Conservation (phyloP, 2,797 vertebrate genomes). For the Perodicticus potto region DNA sequence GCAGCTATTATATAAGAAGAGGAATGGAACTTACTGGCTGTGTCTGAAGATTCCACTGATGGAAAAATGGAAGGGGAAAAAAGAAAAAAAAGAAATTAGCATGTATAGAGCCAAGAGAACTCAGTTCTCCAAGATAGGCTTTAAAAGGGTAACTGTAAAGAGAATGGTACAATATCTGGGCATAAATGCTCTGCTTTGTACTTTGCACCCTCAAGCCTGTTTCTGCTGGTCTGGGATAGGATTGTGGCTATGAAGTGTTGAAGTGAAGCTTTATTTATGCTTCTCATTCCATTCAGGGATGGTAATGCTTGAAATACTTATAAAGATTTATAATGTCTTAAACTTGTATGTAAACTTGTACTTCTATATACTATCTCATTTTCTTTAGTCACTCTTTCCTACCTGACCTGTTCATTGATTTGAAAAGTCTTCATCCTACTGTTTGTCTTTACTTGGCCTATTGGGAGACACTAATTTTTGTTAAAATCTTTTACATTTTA, state of each 20-base stretch:
- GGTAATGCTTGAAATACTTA: background rate
- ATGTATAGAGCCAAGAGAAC: background rate
- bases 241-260: background rate
- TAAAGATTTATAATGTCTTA: background rate
- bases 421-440: background rate
- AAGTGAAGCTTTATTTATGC: background rate
- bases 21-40: constrained; percentile 61
- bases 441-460: background rate
- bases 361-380: background rate
- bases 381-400: constrained; percentile 5
- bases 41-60: constrained; percentile 53
- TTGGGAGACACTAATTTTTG: background rate
- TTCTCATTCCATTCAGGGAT: background rate
- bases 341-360: background rate
- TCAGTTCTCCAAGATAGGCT: background rate
- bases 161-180: background rate
- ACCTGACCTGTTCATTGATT: background rate
- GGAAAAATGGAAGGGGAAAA: background rate
- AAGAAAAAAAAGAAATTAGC: background rate
- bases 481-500: background rate
- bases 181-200: too few species aligned
- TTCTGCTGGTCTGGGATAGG: background rate
- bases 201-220: background rate
- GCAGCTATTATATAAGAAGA: background rate
- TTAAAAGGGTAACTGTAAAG: background rate